phyloP scores from a whole-genome alignment of 1,140 invertebrate genomes.

The Scaptomyza graminum region DNA sequence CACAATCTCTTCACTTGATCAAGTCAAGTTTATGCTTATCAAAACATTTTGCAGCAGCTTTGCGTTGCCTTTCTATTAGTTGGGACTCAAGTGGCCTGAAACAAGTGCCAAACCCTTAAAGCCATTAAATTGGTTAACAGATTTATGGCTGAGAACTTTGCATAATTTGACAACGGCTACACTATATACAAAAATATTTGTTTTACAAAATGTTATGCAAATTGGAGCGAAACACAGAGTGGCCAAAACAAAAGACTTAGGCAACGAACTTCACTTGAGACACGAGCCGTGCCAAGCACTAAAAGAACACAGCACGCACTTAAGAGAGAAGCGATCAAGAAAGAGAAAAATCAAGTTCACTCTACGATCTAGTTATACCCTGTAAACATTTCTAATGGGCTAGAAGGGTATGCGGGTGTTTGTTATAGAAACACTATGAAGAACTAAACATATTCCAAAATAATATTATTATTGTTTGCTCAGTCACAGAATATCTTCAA shows the following conservation, averaged over 20 bases:
- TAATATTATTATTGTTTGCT: too few species aligned
- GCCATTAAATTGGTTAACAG: conserved; percentile 8
- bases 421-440: too few species aligned
- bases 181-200: conserved; percentile 59
- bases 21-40: conserved; percentile 44
- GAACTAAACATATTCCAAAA: too few species aligned
- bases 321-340: conserved; percentile 18
- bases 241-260: conserved; percentile 55
- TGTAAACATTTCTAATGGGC: not conserved
- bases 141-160: conserved; percentile 31
- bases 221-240: conserved; percentile 42
- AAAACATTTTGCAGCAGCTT: conserved; percentile 32
- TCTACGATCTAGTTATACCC: conserved; percentile 28
- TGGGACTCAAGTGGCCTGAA: conserved; percentile 26
- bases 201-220: conserved; percentile 60
- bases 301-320: conserved; percentile 14
- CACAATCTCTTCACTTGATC: conserved; percentile 39
- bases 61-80: not conserved
- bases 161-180: conserved; percentile 47
- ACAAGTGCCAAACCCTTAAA: conserved; percentile 6
- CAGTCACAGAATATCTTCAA: not conserved
- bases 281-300: conserved; percentile 50
- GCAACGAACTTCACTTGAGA: conserved; percentile 51
- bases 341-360: conserved; percentile 19
- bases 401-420: not conserved